Evolutionary conservation across 1,140 invertebrate species (phyloP).

Genomic region (Nephila pilipes): DNA sequence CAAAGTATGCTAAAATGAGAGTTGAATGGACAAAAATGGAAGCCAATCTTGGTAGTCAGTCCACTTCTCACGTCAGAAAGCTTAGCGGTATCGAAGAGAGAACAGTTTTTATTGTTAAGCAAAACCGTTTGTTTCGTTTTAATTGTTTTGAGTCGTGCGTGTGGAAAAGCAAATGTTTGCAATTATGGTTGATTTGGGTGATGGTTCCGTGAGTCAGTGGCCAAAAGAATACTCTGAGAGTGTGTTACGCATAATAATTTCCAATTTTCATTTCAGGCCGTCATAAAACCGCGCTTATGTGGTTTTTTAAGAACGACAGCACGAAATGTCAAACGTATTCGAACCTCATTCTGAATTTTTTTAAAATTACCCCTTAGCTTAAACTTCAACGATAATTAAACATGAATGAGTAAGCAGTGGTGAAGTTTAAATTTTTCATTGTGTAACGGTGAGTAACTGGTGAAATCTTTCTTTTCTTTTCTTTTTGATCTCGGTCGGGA

Average conservation of each 20-base stretch:
- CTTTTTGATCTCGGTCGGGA: background rate
- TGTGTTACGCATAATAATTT: constrained; percentile 13
- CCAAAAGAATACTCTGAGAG: background rate
- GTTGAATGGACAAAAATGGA: constrained; percentile 13
- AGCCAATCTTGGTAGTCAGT: no score
- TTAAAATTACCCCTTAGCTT: background rate
- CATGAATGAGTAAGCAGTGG: background rate
- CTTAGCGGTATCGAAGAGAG: constrained; percentile 6
- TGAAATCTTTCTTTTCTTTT: background rate
- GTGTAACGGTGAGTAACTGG: background rate
- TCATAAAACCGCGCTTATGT: background rate
- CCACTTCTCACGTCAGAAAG: background rate
- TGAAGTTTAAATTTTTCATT: background rate
- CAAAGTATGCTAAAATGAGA: background rate
- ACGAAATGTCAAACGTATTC: background rate
- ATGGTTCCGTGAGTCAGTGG: constrained; percentile 9
- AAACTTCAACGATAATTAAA: background rate
- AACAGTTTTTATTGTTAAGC: background rate
- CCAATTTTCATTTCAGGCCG: background rate
- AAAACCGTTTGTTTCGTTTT: constrained; percentile 38
- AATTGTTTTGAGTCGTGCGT: constrained; percentile 50
- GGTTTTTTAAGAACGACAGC: background rate
- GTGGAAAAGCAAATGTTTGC: constrained; percentile 5
- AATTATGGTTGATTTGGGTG: constrained; percentile 26
- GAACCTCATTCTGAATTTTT: background rate